Conservation (phyloP, 2,113 vertebrate species). For the Antechinus flavipes region DNA sequence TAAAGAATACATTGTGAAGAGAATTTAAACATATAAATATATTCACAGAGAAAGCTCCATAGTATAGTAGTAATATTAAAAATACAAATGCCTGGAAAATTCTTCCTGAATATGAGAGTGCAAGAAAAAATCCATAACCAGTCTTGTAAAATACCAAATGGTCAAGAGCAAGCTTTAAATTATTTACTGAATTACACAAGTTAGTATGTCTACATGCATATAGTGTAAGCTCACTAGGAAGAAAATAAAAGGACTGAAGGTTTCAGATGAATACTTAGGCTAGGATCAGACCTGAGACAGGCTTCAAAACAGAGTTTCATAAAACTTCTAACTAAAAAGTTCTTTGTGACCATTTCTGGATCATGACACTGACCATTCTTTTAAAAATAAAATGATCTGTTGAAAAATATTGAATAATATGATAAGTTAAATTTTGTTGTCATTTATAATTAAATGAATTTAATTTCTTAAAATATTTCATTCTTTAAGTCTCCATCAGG, state of each 20-base stretch:
- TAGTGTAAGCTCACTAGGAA: too few relatives aligned
- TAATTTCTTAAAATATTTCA: background rate
- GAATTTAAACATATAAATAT: background rate
- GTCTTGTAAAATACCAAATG: background rate
- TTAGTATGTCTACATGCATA: background rate
- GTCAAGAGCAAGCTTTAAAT: background rate
- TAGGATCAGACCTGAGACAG: too few relatives aligned
- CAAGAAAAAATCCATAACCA: background rate
- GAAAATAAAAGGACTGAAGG: too few relatives aligned
- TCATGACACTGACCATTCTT: too few relatives aligned
- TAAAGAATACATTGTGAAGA: background rate
- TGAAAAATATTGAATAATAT: too few relatives aligned
- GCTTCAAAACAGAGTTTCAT: too few relatives aligned
- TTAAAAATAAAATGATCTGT: too few relatives aligned
- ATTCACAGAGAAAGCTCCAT: background rate
- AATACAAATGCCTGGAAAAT: background rate
- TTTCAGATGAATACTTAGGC: too few relatives aligned
- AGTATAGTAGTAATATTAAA: background rate
- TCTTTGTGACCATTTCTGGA: too few relatives aligned
- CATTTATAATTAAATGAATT: too few relatives aligned
- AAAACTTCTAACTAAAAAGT: too few relatives aligned
- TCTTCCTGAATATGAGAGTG: background rate
- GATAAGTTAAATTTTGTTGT: too few relatives aligned
- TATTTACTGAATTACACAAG: background rate
- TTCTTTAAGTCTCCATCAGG: background rate